A percentile compares a stretch with the other conserved stretches of the same genome.
Conservation (phyloP, 2,113 vertebrate species). For the Sphaerodactylus townsendi region DNA sequence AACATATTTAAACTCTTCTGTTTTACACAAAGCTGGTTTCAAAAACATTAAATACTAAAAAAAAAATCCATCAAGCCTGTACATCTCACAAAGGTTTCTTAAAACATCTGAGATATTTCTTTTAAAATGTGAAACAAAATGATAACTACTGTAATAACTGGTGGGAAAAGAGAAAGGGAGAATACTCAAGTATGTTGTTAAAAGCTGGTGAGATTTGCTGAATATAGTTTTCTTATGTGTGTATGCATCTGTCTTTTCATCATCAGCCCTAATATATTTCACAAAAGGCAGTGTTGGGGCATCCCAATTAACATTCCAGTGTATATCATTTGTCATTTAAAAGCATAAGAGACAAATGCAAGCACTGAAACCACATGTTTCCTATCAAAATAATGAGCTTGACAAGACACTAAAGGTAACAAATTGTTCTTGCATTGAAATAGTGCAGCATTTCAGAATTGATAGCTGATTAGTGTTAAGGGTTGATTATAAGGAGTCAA, state of each 20-base stretch:
- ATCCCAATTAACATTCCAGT: slow-evolving; percentile 4
- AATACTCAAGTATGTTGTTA: neutral
- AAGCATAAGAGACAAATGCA: slow-evolving; percentile 35
- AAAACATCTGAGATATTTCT: neutral
- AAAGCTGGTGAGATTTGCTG: slow-evolving; percentile 16
- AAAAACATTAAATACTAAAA: neutral
- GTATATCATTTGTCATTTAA: slow-evolving; percentile 45
- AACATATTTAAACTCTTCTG: slow-evolving; percentile 37
- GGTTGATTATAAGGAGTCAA: slow-evolving; percentile 58
- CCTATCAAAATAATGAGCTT: slow-evolving; percentile 52
- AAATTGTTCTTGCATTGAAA: slow-evolving; percentile 59
- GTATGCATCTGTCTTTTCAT: slow-evolving; percentile 3
- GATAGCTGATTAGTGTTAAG: slow-evolving; percentile 50
- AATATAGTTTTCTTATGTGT: neutral
- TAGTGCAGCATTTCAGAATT: slow-evolving; percentile 56
- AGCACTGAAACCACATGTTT: slow-evolving; percentile 27
- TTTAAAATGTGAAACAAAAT: slow-evolving; percentile 26
- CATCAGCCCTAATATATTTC: slow-evolving; percentile 14
- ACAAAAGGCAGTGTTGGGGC: slow-evolving; percentile 7
- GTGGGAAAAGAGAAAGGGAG: slow-evolving; percentile 17
- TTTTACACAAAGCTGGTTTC: slow-evolving; percentile 52
- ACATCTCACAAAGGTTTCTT: slow-evolving; percentile 9
- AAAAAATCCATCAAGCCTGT: neutral
- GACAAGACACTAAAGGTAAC: slow-evolving; percentile 50
- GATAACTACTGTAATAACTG: neutral